These are phyloP conservation scores for Salvator merianae DNA, from an alignment of 2,113 vertebrate species.

Conservation along the genomic window DNA sequence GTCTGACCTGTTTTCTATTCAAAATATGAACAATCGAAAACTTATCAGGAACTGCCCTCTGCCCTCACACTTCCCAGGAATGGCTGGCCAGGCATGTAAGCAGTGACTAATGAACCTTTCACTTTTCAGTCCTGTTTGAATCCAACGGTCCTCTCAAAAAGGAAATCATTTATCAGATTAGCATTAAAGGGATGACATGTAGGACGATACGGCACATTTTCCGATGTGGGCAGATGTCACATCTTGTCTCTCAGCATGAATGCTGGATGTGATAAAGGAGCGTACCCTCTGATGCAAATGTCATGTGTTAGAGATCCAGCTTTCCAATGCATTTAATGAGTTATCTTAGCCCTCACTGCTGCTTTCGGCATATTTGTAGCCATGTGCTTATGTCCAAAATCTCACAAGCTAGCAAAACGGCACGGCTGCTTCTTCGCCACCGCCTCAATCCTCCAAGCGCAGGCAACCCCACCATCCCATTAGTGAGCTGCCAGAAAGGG, in stretches of 20 bases:
- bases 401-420: neutral
- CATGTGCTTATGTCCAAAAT: slow-evolving; percentile 20
- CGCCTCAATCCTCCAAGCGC: neutral
- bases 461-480: too few relatives aligned
- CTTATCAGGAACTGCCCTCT: neutral
- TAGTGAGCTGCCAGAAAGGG: too few relatives aligned
- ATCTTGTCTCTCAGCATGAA: slow-evolving; percentile 48
- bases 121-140: neutral
- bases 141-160: neutral
- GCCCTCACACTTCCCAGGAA: neutral
- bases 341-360: neutral
- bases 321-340: slow-evolving; percentile 53
- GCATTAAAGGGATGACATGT: slow-evolving; percentile 42
- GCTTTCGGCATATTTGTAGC: slow-evolving; percentile 9
- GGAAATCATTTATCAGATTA: slow-evolving; percentile 58
- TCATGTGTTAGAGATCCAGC: slow-evolving; percentile 44
- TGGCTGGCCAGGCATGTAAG: neutral
- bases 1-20: slow-evolving; percentile 3
- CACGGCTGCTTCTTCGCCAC: neutral
- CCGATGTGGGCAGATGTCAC: slow-evolving; percentile 42
- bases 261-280: slow-evolving; percentile 43
- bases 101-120: slow-evolving; percentile 4
- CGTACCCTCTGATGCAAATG: slow-evolving; percentile 47
- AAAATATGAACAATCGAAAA: neutral
- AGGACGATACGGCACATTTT: slow-evolving; percentile 24